Percentiles rank a stretch among this genome's conserved stretches.
These are phyloP conservation scores for Epiblema foenella DNA, from an alignment of 2,888 invertebrate species.

Conservation along the genomic window DNA sequence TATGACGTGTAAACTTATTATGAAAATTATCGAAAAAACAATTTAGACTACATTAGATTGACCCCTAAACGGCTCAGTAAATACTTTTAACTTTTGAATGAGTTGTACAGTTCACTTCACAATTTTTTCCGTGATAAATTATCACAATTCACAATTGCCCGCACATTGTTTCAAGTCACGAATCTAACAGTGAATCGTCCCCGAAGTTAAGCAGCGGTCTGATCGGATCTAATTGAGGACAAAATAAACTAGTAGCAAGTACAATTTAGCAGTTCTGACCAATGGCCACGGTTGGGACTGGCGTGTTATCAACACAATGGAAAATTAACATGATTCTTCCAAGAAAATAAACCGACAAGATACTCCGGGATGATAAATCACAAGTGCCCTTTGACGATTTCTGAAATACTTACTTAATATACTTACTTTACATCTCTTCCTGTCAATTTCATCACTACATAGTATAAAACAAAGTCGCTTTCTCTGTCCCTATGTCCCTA, in stretches of 20 bases:
- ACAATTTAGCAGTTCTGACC: constrained; percentile 9
- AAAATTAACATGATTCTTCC: background rate
- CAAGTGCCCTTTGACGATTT: no score
- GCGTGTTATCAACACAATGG: background rate
- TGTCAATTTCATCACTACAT: no score
- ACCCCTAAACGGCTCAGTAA: no score
- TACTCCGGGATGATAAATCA: background rate
- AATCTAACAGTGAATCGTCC: background rate
- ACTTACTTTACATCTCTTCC: no score
- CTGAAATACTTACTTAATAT: no score
- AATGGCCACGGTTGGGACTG: background rate
- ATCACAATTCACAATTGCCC: background rate
- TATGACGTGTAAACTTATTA: no score
- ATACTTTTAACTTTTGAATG: no score
- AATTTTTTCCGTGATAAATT: background rate
- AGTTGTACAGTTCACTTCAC: background rate
- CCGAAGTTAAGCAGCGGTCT: background rate
- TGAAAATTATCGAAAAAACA: no score
- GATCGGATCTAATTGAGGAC: constrained; percentile 20
- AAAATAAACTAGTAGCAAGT: constrained; percentile 9
- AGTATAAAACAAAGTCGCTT: no score
- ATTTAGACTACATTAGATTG: no score
- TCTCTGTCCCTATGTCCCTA: no score
- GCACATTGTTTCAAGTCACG: background rate
- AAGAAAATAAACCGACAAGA: background rate